Percentiles rank a stretch among this genome's conserved stretches.
phyloP scores from a whole-genome alignment of 2,113 vertebrate genomes.

The Nyctereutes procyonoides region DNA sequence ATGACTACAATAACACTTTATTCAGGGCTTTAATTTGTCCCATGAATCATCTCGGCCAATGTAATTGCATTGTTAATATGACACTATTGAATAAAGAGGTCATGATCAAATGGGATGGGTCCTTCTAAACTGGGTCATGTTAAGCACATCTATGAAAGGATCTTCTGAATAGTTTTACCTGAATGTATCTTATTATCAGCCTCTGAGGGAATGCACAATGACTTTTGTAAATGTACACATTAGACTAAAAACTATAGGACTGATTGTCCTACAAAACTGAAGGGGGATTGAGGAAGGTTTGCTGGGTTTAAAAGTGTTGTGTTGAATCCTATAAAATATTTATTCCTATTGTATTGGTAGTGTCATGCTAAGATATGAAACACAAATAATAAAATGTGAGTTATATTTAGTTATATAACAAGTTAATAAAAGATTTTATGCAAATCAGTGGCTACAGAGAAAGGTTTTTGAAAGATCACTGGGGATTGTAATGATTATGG shows the following conservation, averaged over 20 bases:
- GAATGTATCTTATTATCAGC: neutral
- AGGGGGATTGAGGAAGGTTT: neutral
- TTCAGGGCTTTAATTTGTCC: constrained; percentile 66
- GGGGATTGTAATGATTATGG: neutral
- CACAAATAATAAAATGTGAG: neutral
- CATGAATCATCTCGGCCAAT: constrained; percentile 64
- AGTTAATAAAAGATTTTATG: constrained; percentile 19
- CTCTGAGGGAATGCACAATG: neutral
- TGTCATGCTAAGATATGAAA: neutral
- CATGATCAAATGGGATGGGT: constrained; percentile 37
- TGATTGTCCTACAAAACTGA: neutral
- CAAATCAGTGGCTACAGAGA: neutral
- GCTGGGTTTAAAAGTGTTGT: neutral
- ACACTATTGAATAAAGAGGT: constrained; percentile 67
- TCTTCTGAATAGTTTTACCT: constrained; percentile 23
- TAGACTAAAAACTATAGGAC: neutral
- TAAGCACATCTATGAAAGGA: neutral
- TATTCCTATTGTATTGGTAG: neutral
- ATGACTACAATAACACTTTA: constrained; percentile 72
- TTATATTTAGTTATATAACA: neutral
- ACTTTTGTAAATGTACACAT: constrained; percentile 10
- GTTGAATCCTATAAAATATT: neutral
- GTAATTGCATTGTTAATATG: constrained; percentile 72
- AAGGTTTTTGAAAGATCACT: constrained; percentile 8
- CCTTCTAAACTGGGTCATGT: constrained; percentile 3